Base-by-base conservation (phyloP, 2,113 vertebrate genomes). In the Dromaius novaehollandiae region DNA sequence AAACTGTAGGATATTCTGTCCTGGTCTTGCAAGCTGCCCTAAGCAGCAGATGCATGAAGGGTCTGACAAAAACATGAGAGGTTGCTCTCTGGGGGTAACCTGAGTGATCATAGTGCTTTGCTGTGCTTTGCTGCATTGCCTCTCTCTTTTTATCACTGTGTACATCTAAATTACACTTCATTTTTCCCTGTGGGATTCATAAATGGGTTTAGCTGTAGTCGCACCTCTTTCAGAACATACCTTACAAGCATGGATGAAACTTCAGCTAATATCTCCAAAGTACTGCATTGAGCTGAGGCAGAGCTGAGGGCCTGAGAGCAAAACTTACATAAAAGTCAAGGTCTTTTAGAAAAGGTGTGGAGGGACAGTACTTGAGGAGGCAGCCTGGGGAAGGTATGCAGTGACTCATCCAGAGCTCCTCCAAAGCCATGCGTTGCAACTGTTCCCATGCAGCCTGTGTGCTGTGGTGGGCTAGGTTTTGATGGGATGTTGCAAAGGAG, bases 131-230 rank as follows among this genome's bases (percentile, higher is more conserved):
- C 56, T 88, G 46, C 65, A 20, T 78, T 79, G 24, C 26, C 9
- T 85, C 51, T 83, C 71, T 88, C 36, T 74, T 94, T 88, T 90
- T 74, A 42, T 70, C 66, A 38, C 74, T 87, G 36, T 76, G 64
- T 82, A 0, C n/a, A n/a, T 93, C 61, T 48, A 21, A 76, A 14
- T 42, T 11, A 0, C 69, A 40, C 46, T 84, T 92, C 76, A 64
- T 46, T 93, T 95, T 93, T 93, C 70, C 70, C 78, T 53, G 36
- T 34, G 46, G 75, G 44, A 44, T 18, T 28, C 22, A 44, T 82
- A 93, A 89, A 76, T 89, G 88, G 48, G 36, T 94, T 66, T 75
- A 88, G 63, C 34, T 77, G 0, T 46, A 84, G 93, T 90, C 65
- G 40, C n/a, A 77, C 4, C 0, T 86, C 48, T 87, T 68, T 83